phyloP scores from a whole-genome alignment of 2,113 vertebrate species.

The Microtus richardsoni region DNA sequence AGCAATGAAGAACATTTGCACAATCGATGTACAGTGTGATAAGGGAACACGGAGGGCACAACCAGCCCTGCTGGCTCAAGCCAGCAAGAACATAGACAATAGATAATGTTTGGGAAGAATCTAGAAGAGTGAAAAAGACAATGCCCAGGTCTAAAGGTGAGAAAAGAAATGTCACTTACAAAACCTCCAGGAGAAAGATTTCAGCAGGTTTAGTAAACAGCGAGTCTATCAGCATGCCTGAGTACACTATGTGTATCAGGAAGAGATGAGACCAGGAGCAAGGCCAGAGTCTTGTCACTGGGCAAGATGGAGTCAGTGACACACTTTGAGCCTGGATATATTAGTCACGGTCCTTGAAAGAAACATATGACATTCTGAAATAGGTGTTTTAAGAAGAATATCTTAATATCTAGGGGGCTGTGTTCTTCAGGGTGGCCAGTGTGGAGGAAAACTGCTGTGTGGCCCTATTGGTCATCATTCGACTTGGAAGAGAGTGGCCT shows the following conservation, averaged over 20 bases:
- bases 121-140: not conserved
- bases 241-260: accelerated
- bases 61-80: not conserved
- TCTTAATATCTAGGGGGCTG: not conserved
- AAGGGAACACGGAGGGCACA: not conserved
- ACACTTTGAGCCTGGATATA: not conserved
- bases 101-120: not conserved
- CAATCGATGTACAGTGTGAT: no score
- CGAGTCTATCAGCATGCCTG: accelerated
- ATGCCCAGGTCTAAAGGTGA: not conserved
- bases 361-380: not conserved
- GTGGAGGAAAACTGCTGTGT: not conserved
- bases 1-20: not conserved
- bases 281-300: not conserved
- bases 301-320: not conserved
- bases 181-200: not conserved
- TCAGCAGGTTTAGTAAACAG: not conserved
- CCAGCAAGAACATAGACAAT: not conserved
- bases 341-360: not conserved
- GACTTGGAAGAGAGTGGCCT: not conserved
- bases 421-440: not conserved
- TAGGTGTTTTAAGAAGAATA: not conserved
- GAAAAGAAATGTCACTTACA: not conserved
- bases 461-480: not conserved
- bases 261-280: not conserved